Evolutionary conservation across 2,797 vertebrate genomes (phyloP).

Genomic region (Sebastes variabilis): DNA sequence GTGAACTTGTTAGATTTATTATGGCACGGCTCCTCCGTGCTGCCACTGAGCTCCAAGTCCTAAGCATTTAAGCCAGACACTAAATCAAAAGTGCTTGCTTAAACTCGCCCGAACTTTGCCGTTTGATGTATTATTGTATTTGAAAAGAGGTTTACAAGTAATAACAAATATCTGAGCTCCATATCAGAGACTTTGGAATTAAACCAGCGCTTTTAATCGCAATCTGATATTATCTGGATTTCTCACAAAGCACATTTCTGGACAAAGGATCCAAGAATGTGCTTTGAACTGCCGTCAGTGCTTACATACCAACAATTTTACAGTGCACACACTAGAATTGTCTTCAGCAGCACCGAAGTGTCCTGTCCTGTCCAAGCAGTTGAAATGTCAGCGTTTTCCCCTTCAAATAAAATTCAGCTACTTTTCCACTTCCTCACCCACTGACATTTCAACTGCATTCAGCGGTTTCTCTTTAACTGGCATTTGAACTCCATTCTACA

Average conservation of each 20-base stretch:
- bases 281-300: not conserved
- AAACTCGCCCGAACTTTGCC: not conserved
- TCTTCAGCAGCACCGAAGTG: not conserved
- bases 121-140: not conserved
- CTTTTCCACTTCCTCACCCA: no score
- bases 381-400: not conserved
- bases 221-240: not conserved
- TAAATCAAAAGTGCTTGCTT: not conserved
- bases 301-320: not conserved
- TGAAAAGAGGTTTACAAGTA: not conserved
- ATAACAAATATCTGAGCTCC: not conserved
- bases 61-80: not conserved
- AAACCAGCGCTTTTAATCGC: not conserved
- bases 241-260: not conserved
- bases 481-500: no score
- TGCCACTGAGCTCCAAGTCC: not conserved
- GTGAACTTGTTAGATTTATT: conserved; percentile 5
- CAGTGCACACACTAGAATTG: not conserved
- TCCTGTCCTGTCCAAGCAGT: not conserved
- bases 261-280: not conserved
- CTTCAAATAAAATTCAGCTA: not conserved
- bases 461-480: no score
- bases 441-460: no score
- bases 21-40: not conserved
- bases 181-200: not conserved